Evolutionary conservation across 1,140 invertebrate genomes (phyloP).

Genomic region (Cheumatopsyche charites): DNA sequence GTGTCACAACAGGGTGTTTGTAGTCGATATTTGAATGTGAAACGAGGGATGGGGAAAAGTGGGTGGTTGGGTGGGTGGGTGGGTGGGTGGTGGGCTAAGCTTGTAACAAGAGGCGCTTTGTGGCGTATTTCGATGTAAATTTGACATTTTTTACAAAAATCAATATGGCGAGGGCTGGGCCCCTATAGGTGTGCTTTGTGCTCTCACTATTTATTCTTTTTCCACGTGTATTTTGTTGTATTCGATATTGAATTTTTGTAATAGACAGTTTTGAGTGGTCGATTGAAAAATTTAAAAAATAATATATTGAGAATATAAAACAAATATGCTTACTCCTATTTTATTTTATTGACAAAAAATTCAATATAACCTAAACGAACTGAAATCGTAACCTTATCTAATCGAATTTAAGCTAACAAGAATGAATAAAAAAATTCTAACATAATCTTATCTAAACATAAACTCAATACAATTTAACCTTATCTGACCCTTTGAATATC

Average conservation of each 20-base stretch:
- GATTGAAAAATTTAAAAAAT: too few species aligned
- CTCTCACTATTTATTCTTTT: slow-evolving; percentile 14
- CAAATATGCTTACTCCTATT: too few species aligned
- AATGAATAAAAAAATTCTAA: too few species aligned
- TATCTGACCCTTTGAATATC: too few species aligned
- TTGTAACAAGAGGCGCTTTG: slow-evolving; percentile 47
- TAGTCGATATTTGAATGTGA: slow-evolving; percentile 48
- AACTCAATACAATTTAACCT: too few species aligned
- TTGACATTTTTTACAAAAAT: slow-evolving; percentile 47
- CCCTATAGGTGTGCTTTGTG: neutral
- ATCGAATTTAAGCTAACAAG: too few species aligned
- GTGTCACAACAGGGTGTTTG: slow-evolving; percentile 48
- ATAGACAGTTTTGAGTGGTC: too few species aligned
- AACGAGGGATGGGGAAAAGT: slow-evolving; percentile 30
- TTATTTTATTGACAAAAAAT: too few species aligned
- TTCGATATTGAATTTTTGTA: neutral
- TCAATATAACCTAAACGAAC: too few species aligned
- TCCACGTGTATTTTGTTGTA: neutral
- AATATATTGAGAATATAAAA: too few species aligned
- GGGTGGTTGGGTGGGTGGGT: slow-evolving; percentile 5
- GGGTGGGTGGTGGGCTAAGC: slow-evolving; percentile 32
- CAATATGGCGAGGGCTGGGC: slow-evolving; percentile 32
- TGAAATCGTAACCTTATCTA: too few species aligned
- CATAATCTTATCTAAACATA: too few species aligned
- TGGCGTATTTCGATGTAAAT: slow-evolving; percentile 45